Base-by-base conservation (phyloP, 2,797 vertebrate genomes). In the Sitta carolinensis region DNA sequence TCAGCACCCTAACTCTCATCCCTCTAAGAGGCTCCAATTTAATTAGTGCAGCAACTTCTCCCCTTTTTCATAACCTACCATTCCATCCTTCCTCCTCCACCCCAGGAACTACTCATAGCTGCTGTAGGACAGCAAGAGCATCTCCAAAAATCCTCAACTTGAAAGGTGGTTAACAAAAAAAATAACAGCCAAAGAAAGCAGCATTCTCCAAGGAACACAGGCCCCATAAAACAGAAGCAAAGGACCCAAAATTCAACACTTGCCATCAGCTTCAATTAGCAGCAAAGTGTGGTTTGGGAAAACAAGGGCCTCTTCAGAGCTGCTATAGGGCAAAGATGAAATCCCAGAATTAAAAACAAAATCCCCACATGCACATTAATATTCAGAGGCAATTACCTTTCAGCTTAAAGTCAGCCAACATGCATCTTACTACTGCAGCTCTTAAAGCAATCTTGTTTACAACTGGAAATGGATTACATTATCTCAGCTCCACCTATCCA, bases 381-480 rank as follows among this genome's bases (percentile, higher is more conserved):
- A 97, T 96, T 96, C 95, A 94, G 94, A 96, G 93, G 94, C 95
- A 97, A 97, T 97, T 96, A 94, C 95, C 95, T 96, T 94, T 94
- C 91, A 94, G 80, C 91, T 94, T 96, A 95, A 96, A 96, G 95
- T 95, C 94, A 93, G 81, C 93, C 94, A 96, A 97, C 90, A 90
- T 68, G 86, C 89, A 95, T 92, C 94, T 95, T 93, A 92, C 87
- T 96, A 96, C 77, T 94, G 91, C 91, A 96, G 95, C 92, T 96
- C 96, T 97, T 95, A 96, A 94, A 96, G 93, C 84, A 96, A 96
- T 85, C 88, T 93, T 95, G 68, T 96, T 93, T 95, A 94, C 87
- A 96, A 87, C 80, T 95, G 82, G 87, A 95, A 96, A 81, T 95
- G 77, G 92, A 96, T 95, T 96, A 96, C 45, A 96, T 84, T 95